Conservation (phyloP, 92 coral and sea anemone species). For the Anthopleura xanthogrammica region DNA sequence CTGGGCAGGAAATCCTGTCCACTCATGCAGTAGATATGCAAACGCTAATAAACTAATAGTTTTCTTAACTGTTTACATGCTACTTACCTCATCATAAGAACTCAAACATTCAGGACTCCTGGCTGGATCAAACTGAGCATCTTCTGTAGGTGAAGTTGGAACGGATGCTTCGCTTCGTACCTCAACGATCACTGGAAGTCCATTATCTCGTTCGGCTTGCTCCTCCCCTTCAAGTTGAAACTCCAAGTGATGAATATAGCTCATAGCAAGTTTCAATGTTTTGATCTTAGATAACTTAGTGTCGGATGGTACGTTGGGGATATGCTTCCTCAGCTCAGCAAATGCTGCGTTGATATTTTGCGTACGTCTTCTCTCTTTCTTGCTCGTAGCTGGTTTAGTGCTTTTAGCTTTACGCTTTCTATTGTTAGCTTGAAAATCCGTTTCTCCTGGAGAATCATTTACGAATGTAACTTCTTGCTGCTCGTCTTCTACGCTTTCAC, state of each 20-base stretch:
- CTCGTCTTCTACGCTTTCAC: conserved; percentile 20
- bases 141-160: conserved; percentile 9
- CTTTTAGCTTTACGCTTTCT: conserved; percentile 69
- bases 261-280: conserved; percentile 96
- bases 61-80: not conserved
- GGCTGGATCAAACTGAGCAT: conserved; percentile 12
- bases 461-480: conserved; percentile 1
- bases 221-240: conserved; percentile 76
- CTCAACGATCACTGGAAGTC: not conserved
- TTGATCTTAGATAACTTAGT: conserved; percentile 98
- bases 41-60: not conserved
- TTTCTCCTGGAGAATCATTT: conserved; percentile 28
- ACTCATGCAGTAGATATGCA: not conserved
- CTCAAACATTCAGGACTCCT: conserved; percentile 16
- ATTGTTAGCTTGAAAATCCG: conserved; percentile 23
- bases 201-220: conserved; percentile 19
- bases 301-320: conserved; percentile 98
- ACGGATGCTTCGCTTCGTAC: not conserved
- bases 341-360: conserved; percentile 98
- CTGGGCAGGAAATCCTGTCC: conserved; percentile 1
- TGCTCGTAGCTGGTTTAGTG: conserved; percentile 58
- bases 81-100: conserved; percentile 36
- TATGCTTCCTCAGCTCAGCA: conserved; percentile 93
- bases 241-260: conserved; percentile 96
- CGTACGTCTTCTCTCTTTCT: conserved; percentile 90